These are phyloP conservation scores for Leptinotarsa juncta DNA, from an alignment of 2,888 invertebrate species.

Conservation along the genomic window DNA sequence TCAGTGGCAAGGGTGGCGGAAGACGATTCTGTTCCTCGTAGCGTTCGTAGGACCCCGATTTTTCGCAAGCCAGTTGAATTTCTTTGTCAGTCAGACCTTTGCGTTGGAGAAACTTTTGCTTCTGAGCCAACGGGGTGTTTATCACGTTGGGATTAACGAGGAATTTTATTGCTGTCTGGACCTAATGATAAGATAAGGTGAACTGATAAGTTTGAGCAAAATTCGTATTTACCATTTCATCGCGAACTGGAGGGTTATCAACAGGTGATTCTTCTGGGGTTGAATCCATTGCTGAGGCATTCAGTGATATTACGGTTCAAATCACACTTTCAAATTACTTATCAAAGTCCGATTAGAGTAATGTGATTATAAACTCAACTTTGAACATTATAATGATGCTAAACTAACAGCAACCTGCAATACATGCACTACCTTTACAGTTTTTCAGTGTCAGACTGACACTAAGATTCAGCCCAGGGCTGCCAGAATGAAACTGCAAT, in stretches of 20 bases:
- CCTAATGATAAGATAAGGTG: constrained; percentile 68
- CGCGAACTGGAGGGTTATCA: constrained; percentile 36
- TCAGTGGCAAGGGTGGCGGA: constrained; percentile 55
- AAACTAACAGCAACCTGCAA: no score
- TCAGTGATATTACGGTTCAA: constrained; percentile 13
- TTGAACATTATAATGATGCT: constrained; percentile 2
- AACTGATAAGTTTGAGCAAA: constrained; percentile 2
- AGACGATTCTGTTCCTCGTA: constrained; percentile 55
- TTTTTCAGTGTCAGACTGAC: no score
- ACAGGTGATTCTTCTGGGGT: constrained; percentile 29
- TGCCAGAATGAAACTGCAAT: no score
- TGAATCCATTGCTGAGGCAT: constrained; percentile 32
- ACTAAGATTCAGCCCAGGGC: no score
- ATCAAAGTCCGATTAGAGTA: constrained; percentile 14
- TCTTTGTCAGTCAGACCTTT: constrained; percentile 83
- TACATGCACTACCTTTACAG: no score
- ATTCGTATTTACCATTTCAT: constrained; percentile 43
- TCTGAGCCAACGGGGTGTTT: constrained; percentile 80
- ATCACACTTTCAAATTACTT: constrained; percentile 10
- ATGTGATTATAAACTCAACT: constrained; percentile 2
- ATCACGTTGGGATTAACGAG: constrained; percentile 87
- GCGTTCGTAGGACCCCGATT: constrained; percentile 67
- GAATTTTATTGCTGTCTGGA: constrained; percentile 87
- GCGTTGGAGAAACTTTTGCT: constrained; percentile 80
- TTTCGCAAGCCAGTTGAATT: constrained; percentile 79